Percentiles rank a stretch among this genome's conserved stretches.
Conservation (phyloP, 2,113 vertebrate species). For the Dicentrarchus labrax region DNA sequence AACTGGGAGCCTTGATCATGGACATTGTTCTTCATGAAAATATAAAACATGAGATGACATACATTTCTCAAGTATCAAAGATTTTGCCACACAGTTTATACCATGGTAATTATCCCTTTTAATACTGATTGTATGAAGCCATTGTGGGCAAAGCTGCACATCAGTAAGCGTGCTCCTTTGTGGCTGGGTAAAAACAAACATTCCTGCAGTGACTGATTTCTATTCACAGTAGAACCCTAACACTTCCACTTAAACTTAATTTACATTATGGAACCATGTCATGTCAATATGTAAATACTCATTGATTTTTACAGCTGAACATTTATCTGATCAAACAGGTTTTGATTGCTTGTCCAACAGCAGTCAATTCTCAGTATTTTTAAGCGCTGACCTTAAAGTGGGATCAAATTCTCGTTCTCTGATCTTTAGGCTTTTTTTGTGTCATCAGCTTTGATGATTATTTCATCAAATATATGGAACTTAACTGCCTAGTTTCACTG, state of each 20-base stretch:
- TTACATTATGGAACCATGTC: background rate
- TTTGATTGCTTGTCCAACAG: background rate
- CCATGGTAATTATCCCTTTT: no score
- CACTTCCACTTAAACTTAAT: background rate
- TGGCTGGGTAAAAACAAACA: background rate
- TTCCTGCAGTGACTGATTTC: background rate
- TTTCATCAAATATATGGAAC: background rate
- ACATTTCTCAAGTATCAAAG: no score
- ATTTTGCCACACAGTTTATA: no score
- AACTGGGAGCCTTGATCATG: background rate
- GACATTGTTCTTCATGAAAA: background rate
- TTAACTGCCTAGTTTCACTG: background rate
- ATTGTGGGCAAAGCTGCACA: background rate
- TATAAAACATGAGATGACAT: background rate
- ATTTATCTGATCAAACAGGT: background rate
- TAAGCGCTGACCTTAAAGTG: background rate
- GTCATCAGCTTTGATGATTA: constrained; percentile 9
- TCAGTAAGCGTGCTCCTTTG: no score
- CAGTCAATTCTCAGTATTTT: background rate
- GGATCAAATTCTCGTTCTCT: background rate
- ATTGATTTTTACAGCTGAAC: background rate
- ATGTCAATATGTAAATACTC: background rate
- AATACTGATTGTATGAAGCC: background rate
- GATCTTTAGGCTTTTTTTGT: background rate
- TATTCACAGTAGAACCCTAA: background rate